phyloP scores from a whole-genome alignment of 2,113 vertebrate species.

The Montifringilla adamsi region DNA sequence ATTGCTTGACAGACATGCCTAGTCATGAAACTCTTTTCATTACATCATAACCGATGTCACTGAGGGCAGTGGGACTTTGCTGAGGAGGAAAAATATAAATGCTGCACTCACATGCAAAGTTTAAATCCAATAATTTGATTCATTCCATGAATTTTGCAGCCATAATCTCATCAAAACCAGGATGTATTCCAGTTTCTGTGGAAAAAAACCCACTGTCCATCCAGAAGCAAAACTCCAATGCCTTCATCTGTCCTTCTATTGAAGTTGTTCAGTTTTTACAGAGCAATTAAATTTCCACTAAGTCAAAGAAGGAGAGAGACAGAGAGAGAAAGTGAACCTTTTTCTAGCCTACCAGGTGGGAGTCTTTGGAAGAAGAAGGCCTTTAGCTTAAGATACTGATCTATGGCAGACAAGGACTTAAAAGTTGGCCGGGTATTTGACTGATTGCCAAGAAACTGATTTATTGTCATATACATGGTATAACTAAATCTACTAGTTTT shows the following conservation, averaged over 20 bases:
- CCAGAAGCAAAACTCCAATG: neutral
- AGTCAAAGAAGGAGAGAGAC: neutral
- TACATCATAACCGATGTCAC: neutral
- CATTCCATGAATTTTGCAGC: neutral
- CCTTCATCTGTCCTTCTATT: neutral
- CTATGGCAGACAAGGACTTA: neutral
- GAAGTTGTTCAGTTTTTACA: neutral
- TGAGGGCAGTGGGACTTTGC: neutral
- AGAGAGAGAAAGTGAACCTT: neutral
- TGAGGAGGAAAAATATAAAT: neutral
- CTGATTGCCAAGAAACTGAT: neutral
- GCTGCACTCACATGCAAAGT: neutral
- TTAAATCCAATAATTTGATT: neutral
- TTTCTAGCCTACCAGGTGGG: neutral
- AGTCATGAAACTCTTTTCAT: neutral
- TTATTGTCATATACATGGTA: neutral
- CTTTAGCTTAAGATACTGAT: neutral
- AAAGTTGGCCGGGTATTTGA: neutral
- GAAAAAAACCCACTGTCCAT: neutral
- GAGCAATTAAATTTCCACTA: neutral
- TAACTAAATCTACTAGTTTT: neutral
- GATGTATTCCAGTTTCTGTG: neutral
- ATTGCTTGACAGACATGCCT: neutral
- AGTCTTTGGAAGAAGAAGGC: neutral
- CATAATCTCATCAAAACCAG: neutral